Conservation (phyloP, 2,113 vertebrate genomes). For the Malurus melanocephalus region DNA sequence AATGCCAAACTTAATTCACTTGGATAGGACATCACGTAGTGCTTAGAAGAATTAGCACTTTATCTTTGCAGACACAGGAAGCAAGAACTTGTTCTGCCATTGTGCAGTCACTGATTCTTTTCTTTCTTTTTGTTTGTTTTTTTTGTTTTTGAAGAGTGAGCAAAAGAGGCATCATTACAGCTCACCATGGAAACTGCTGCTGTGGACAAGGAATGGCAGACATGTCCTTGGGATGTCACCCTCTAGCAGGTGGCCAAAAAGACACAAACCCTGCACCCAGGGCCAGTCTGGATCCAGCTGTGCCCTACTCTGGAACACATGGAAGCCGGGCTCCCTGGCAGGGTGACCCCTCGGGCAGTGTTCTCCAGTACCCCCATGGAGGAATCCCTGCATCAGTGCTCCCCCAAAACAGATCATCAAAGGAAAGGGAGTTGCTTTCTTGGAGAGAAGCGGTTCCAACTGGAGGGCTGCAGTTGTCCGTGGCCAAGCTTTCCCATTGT, state of each 20-base stretch:
- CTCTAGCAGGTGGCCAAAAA: not conserved
- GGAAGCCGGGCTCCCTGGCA: not conserved
- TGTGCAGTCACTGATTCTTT: not conserved
- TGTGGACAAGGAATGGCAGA: not conserved
- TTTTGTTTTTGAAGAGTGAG: not conserved
- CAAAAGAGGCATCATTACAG: not conserved
- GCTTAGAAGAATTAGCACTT: conserved; percentile 4
- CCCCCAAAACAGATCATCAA: not conserved
- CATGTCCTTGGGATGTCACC: rapidly evolving
- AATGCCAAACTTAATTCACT: not conserved
- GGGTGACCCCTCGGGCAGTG: not conserved
- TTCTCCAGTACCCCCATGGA: rapidly evolving
- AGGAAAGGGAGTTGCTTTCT: not conserved
- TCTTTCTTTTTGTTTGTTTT: not conserved
- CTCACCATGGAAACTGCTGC: not conserved
- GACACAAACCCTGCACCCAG: not conserved
- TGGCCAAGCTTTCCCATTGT: conserved; percentile 53
- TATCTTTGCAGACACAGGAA: not conserved
- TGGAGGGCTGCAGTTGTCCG: not conserved
- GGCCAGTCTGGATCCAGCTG: not conserved
- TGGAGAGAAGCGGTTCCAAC: conserved; percentile 32
- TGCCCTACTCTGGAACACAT: not conserved
- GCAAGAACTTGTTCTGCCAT: not conserved
- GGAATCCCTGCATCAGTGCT: not conserved
- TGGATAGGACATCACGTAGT: not conserved